Percentiles rank a stretch among this genome's conserved stretches.
Evolutionary conservation across 2,113 vertebrate genomes (phyloP).

Genomic region (Fulica atra): DNA sequence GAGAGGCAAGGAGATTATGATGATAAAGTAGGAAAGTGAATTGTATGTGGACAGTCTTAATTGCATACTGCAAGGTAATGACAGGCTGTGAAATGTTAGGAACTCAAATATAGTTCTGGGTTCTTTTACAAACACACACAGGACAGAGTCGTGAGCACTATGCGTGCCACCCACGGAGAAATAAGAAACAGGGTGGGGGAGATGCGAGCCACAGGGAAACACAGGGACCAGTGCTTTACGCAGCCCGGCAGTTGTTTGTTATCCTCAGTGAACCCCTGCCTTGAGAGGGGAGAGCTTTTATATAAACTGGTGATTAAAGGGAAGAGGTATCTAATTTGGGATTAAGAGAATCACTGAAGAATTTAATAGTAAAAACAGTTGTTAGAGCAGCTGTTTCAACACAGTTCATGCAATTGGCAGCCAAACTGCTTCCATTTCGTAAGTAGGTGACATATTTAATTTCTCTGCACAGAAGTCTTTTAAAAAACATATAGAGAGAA

Average conservation of each 20-base stretch:
- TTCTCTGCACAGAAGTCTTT: conserved; percentile 47
- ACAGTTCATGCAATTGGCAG: conserved; percentile 10
- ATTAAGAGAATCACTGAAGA: conserved; percentile 34
- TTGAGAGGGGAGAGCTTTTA: conserved; percentile 6
- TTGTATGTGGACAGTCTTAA: conserved; percentile 11
- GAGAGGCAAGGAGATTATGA: neutral
- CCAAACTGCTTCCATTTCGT: conserved; percentile 26
- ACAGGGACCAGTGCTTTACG: neutral
- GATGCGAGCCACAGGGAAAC: neutral
- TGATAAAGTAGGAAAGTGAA: conserved; percentile 1
- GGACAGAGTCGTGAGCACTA: neutral
- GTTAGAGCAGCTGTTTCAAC: conserved; percentile 54
- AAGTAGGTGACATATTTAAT: conserved; percentile 66
- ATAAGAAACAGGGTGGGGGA: neutral
- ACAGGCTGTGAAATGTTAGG: neutral
- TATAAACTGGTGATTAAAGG: conserved; percentile 45
- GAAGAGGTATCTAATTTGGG: conserved; percentile 44
- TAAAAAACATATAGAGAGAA: conserved; percentile 29
- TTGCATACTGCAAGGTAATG: conserved; percentile 7
- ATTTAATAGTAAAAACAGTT: conserved; percentile 43
- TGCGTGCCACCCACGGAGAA: neutral
- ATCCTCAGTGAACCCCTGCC: conserved; percentile 14
- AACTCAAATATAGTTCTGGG: neutral
- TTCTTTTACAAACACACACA: neutral
- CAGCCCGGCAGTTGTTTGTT: conserved; percentile 1